These are phyloP conservation scores for Dendrophyllia cribrosa DNA, from an alignment of 64 coral and sea anemone genomes.

Conservation along the genomic window DNA sequence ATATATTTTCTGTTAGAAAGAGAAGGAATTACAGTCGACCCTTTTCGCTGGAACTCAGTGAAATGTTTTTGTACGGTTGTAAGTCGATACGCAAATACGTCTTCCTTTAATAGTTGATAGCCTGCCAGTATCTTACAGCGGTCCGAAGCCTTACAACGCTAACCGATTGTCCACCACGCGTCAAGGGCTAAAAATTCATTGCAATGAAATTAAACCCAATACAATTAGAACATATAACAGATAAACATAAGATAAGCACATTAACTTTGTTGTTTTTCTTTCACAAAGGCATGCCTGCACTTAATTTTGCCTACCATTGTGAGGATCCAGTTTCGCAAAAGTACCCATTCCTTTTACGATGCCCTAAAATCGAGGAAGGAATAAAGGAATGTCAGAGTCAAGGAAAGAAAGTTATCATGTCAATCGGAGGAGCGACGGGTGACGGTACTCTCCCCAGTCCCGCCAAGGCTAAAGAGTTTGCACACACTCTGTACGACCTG, in stretches of 20 bases:
- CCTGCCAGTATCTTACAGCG: too few species aligned
- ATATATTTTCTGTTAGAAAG: too few species aligned
- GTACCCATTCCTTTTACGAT: constrained; percentile 75
- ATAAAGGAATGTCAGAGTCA: constrained; percentile 84
- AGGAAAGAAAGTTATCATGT: constrained; percentile 89
- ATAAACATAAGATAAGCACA: not conserved
- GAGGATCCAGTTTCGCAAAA: constrained; percentile 28
- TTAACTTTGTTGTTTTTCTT: not conserved
- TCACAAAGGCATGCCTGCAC: constrained; percentile 67
- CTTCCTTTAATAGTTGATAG: too few species aligned
- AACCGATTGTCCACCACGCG: too few species aligned
- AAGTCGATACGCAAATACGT: too few species aligned
- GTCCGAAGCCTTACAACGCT: too few species aligned
- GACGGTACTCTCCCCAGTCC: constrained; percentile 70
- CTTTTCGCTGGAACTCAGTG: too few species aligned
- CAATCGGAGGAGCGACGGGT: constrained; percentile 80
- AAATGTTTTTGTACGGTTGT: too few species aligned
- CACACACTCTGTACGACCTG: constrained; percentile 71
- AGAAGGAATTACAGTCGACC: too few species aligned
- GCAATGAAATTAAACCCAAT: too few species aligned
- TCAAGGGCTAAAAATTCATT: too few species aligned
- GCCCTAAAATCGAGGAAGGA: constrained; percentile 81
- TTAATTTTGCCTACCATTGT: constrained; percentile 89
- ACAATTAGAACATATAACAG: too few species aligned
- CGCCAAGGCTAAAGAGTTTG: constrained; percentile 57